A percentile compares a stretch with the other conserved stretches of the same genome.
Evolutionary conservation across 2,888 invertebrate species (phyloP).

Genomic region (Tribolium freemani): DNA sequence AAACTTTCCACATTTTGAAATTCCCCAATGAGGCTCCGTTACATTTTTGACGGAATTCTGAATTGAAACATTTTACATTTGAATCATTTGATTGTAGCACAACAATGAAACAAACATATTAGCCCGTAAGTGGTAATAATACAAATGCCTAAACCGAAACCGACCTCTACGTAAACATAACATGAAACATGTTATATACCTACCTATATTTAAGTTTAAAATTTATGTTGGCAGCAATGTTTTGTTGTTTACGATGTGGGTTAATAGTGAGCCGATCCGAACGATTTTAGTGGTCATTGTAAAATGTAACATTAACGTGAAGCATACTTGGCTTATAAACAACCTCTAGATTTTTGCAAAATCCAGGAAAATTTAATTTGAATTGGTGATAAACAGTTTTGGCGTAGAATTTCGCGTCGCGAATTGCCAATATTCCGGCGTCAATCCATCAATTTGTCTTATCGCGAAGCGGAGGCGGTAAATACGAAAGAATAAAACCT

Average conservation of each 20-base stretch:
- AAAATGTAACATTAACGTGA: not conserved
- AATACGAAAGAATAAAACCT: constrained; percentile 49
- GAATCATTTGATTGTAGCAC: no score
- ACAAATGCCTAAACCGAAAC: not conserved
- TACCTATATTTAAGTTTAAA: constrained; percentile 16
- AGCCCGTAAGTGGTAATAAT: not conserved
- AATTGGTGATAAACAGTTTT: no score
- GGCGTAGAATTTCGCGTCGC: no score
- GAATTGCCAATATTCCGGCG: constrained; percentile 5
- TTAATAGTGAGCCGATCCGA: constrained; percentile 2
- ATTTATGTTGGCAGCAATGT: constrained; percentile 21
- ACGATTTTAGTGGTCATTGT: not conserved
- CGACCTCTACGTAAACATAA: not conserved
- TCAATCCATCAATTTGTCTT: constrained; percentile 42
- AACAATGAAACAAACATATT: not conserved
- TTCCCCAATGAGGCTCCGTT: no score
- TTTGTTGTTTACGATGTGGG: constrained; percentile 15
- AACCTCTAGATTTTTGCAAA: not conserved
- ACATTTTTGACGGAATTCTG: no score
- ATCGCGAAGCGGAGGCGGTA: constrained; percentile 44
- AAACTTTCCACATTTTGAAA: no score
- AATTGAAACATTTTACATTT: no score
- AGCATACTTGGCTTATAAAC: not conserved
- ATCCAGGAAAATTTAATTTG: no score
- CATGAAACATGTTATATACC: not conserved